Evolutionary conservation across 2,797 vertebrate species (phyloP).

Genomic region (Lithobates sylvaticus): DNA sequence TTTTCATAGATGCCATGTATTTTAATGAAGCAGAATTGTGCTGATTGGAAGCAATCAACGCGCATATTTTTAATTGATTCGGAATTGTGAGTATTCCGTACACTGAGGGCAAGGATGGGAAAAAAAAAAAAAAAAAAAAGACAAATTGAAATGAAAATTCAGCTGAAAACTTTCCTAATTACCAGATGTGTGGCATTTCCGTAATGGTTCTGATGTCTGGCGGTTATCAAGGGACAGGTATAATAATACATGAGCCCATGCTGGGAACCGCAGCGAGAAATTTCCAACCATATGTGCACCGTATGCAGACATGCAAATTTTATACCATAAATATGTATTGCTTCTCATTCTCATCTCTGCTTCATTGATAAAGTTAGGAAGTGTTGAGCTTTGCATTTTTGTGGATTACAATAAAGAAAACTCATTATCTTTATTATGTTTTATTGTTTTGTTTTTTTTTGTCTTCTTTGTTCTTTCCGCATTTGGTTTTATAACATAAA

Average conservation of each 20-base stretch:
- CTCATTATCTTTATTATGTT: not conserved
- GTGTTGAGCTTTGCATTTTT: conserved; percentile 17
- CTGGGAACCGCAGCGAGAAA: conserved; percentile 46
- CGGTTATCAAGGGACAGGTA: conserved; percentile 60
- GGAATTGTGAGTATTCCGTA: conserved; percentile 43
- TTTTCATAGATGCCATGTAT: conserved; percentile 24
- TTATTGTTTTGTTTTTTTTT: not conserved
- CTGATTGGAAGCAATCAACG: conserved; percentile 45
- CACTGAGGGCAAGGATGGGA: conserved; percentile 39
- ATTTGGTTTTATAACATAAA: not conserved
- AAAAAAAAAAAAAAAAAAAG: not conserved
- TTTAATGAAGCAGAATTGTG: conserved; percentile 51
- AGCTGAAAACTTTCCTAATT: conserved; percentile 61
- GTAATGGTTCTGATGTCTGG: conserved; percentile 45
- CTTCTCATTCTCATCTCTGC: conserved; percentile 25
- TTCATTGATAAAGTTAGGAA: conserved; percentile 5
- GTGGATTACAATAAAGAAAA: not conserved
- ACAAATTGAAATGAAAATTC: conserved; percentile 49
- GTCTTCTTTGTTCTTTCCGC: not conserved
- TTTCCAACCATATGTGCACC: conserved; percentile 54
- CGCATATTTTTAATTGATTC: conserved; percentile 55
- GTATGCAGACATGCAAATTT: conserved; percentile 54
- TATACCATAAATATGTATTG: conserved; percentile 51
- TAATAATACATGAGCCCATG: conserved; percentile 54
- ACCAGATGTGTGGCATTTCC: conserved; percentile 63